These are phyloP conservation scores for Eretmochelys imbricata DNA, from an alignment of 2,113 vertebrate genomes.

Conservation along the genomic window DNA sequence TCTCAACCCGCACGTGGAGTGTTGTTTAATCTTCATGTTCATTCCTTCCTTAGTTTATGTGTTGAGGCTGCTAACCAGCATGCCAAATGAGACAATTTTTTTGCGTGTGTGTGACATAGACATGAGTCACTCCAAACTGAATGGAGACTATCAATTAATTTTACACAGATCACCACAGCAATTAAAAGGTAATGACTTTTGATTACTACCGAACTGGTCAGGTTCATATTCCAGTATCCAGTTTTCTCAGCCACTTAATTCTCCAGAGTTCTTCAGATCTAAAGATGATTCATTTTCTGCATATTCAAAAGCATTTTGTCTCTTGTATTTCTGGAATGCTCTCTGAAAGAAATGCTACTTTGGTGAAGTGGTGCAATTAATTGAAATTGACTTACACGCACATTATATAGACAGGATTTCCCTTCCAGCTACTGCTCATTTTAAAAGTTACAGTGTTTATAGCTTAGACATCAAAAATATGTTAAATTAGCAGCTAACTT, in stretches of 20 bases:
- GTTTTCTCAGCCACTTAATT: neutral
- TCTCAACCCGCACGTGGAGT: neutral
- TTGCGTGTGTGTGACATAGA: neutral
- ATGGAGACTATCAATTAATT: neutral
- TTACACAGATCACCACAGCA: neutral
- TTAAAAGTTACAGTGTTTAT: neutral
- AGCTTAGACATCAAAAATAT: neutral
- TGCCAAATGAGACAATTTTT: neutral
- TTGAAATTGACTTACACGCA: neutral
- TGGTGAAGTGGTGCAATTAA: neutral
- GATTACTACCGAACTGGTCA: neutral
- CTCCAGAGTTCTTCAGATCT: neutral
- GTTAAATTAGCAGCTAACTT: neutral
- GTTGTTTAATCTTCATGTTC: neutral
- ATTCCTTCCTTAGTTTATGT: neutral
- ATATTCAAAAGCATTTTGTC: neutral
- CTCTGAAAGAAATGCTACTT: slow-evolving; percentile 26
- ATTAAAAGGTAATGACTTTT: neutral
- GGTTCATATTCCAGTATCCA: neutral
- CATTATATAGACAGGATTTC: neutral
- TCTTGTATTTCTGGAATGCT: neutral
- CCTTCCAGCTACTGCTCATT: neutral
- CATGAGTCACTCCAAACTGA: rapidly evolving
- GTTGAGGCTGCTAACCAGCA: neutral
- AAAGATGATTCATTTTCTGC: neutral